phyloP scores from a whole-genome alignment of 2,113 vertebrate genomes.

The Coryphaenoides rupestris region DNA sequence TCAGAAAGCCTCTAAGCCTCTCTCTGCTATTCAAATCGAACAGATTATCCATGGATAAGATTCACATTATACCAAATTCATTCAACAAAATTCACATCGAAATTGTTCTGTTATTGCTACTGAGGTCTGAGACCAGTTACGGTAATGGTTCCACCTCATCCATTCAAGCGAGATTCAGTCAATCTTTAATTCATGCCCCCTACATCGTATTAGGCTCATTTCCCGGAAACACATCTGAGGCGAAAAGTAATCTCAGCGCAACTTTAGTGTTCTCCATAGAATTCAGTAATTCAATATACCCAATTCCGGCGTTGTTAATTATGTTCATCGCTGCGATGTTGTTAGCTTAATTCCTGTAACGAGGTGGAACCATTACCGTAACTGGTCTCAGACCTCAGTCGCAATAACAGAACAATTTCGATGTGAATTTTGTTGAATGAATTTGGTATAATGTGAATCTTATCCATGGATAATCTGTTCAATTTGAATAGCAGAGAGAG shows the following conservation, averaged over 20 bases:
- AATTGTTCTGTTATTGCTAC: background rate
- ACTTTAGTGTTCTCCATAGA: background rate
- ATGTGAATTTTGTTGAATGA: background rate
- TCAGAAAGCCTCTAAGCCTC: slow-evolving; percentile 11
- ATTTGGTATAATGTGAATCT: background rate
- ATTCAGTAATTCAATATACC: slow-evolving; percentile 5
- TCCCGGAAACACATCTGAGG: background rate
- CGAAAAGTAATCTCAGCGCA: background rate
- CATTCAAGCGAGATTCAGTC: background rate
- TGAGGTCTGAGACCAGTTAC: slow-evolving; percentile 5
- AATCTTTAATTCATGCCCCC: background rate
- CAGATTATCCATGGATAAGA: background rate
- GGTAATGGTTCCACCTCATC: background rate
- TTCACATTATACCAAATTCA: background rate
- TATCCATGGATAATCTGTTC: background rate
- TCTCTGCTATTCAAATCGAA: slow-evolving; percentile 1
- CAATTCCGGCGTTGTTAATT: slow-evolving; percentile 14
- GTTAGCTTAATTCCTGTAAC: slow-evolving; percentile 18
- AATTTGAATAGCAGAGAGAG: slow-evolving; percentile 3
- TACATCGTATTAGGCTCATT: background rate
- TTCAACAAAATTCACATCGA: background rate
- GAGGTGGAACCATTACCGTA: slow-evolving; percentile 11
- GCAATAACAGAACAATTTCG: background rate
- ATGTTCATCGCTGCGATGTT: slow-evolving; percentile 7
- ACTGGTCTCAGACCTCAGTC: slow-evolving; percentile 3